Conservation (phyloP, 1,140 invertebrate genomes). For the Arion vulgaris region DNA sequence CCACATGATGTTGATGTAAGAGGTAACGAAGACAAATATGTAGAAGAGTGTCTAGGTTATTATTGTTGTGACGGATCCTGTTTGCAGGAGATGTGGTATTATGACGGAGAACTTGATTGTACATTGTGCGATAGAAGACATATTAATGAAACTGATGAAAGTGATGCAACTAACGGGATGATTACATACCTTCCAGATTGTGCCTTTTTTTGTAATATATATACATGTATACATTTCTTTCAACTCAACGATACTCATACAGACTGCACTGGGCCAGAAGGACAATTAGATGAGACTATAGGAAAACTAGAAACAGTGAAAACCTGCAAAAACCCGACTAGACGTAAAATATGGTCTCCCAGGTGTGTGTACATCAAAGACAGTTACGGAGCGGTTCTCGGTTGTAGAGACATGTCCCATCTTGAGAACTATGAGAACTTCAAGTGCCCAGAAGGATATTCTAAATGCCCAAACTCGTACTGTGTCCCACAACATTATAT, state of each 20-base stretch:
- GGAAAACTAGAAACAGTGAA: neutral
- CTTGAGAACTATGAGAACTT: neutral
- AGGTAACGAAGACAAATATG: neutral
- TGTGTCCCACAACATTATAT: neutral
- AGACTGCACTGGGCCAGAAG: no score
- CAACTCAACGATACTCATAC: neutral
- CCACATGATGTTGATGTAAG: neutral
- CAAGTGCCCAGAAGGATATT: neutral
- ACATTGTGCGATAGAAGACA: no score
- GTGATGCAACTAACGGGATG: neutral
- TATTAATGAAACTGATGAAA: neutral
- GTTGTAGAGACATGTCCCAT: constrained; percentile 14
- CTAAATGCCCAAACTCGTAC: constrained; percentile 5
- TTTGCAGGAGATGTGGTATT: neutral
- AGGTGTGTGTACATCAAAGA: constrained; percentile 3
- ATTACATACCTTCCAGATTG: neutral
- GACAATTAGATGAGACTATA: no score
- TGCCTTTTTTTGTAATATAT: neutral
- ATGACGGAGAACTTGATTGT: neutral
- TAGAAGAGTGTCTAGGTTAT: neutral
- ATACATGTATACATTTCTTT: neutral
- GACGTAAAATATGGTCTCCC: neutral
- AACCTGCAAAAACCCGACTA: neutral
- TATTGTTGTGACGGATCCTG: neutral
- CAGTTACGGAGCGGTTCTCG: neutral